Conservation (phyloP, 2,888 invertebrate species). For the Teleiodes luculella region DNA sequence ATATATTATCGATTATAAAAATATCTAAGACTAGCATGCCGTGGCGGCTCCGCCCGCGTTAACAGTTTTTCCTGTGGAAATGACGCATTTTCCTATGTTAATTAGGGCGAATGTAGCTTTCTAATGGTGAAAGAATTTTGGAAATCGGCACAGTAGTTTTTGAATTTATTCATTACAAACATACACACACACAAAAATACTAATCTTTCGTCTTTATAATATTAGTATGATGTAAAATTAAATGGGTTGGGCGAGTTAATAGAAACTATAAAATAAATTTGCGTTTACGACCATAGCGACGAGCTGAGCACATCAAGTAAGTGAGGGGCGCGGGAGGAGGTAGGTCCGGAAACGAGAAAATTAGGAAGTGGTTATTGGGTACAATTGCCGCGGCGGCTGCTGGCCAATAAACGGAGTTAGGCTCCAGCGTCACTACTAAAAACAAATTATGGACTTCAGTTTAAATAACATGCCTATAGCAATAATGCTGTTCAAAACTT, state of each 20-base stretch:
- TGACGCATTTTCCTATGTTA: no score
- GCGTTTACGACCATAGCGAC: constrained; percentile 8
- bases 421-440: background rate
- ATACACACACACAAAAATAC: no score
- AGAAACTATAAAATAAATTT: constrained; percentile 12
- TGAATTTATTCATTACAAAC: no score
- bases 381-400: constrained; percentile 55
- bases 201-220: no score
- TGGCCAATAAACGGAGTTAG: constrained; percentile 5
- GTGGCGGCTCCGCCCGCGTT: no score
- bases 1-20: no score
- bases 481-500: background rate
- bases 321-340: constrained; percentile 22
- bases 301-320: constrained; percentile 21
- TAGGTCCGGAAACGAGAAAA: constrained; percentile 66
- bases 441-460: background rate
- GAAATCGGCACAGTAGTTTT: no score
- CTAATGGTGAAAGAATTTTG: no score
- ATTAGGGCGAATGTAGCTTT: no score
- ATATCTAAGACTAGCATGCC: no score
- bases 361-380: constrained; percentile 72
- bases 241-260: background rate
- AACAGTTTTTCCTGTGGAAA: no score
- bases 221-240: background rate
- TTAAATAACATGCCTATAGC: background rate